Evolutionary conservation across 2,888 invertebrate genomes (phyloP).

Genomic region (Hirtodrosophila histrioides): DNA sequence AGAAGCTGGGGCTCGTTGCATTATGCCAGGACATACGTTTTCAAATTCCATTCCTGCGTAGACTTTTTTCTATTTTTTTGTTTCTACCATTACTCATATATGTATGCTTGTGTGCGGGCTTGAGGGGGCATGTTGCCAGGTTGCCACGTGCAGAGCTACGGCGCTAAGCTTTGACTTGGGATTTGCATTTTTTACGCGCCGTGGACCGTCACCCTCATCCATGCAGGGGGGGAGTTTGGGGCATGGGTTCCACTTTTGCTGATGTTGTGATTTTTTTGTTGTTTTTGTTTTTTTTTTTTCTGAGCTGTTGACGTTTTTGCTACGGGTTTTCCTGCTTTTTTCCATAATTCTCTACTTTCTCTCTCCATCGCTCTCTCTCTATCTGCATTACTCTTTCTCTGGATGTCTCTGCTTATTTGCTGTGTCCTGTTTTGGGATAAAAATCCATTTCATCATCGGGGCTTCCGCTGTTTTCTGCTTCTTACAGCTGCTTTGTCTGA

Average conservation of each 20-base stretch:
- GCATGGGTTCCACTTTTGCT: conserved; percentile 70
- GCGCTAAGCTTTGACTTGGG: conserved; percentile 82
- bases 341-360: conserved; percentile 48
- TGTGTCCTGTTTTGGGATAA: conserved; percentile 80
- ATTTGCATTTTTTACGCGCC: conserved; percentile 80
- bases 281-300: conserved; percentile 23
- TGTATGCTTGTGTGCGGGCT: conserved; percentile 26
- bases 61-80: conserved; percentile 25
- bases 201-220: conserved; percentile 41
- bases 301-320: conserved; percentile 74
- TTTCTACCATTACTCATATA: conserved; percentile 63
- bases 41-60: conserved; percentile 77
- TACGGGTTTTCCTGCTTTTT: conserved; percentile 65
- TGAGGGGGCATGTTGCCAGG: conserved; percentile 60
- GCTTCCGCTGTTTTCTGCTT: conserved; percentile 60
- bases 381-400: neutral
- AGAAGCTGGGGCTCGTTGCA: conserved; percentile 62
- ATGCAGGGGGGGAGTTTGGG: conserved; percentile 1
- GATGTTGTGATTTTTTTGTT: conserved; percentile 71
- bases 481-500: conserved; percentile 68
- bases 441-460: conserved; percentile 80
- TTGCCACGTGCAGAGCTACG: conserved; percentile 72
- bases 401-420: conserved; percentile 27
- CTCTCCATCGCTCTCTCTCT: conserved; percentile 3
- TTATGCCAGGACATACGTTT: conserved; percentile 78